These are phyloP conservation scores for Panopea generosa DNA, from an alignment of 2,888 invertebrate genomes.

Conservation along the genomic window DNA sequence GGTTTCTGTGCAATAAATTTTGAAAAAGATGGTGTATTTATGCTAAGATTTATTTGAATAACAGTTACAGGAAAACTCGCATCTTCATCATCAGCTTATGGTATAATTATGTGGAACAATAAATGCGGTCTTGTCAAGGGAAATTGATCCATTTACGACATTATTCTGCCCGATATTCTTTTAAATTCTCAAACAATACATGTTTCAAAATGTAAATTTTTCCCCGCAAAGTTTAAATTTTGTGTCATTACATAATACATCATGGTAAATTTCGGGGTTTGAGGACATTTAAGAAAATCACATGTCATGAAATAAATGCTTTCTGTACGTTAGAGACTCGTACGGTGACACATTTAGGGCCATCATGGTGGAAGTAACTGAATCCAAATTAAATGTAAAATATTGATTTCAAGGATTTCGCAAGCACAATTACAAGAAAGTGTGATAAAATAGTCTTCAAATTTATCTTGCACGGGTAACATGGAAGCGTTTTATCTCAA, in stretches of 20 bases:
- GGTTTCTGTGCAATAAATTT: too few species aligned
- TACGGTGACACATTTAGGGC: slow-evolving; percentile 47
- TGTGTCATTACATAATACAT: slow-evolving; percentile 54
- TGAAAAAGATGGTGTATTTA: slow-evolving; percentile 2
- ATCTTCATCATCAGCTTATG: slow-evolving; percentile 38
- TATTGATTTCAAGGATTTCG: slow-evolving; percentile 42
- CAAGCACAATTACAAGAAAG: slow-evolving; percentile 37
- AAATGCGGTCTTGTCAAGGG: slow-evolving; percentile 49
- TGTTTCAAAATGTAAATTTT: slow-evolving; percentile 48
- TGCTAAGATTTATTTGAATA: slow-evolving; percentile 49
- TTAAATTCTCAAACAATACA: slow-evolving; percentile 47
- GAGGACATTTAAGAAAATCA: slow-evolving; percentile 51
- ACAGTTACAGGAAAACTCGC: slow-evolving; percentile 35
- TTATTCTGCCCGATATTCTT: slow-evolving; percentile 45
- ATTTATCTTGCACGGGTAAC: slow-evolving; percentile 55
- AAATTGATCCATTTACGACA: slow-evolving; percentile 58
- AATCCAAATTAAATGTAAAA: slow-evolving; percentile 52
- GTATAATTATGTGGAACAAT: slow-evolving; percentile 57
- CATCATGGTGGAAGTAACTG: slow-evolving; percentile 34
- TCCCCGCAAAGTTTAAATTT: slow-evolving; percentile 36
- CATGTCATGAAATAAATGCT: slow-evolving; percentile 48
- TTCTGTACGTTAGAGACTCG: slow-evolving; percentile 33
- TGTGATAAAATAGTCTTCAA: slow-evolving; percentile 47
- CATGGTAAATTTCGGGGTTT: slow-evolving; percentile 36
- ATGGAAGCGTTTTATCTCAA: slow-evolving; percentile 50